Conservation (phyloP, 2,113 vertebrate species). For the Pelodiscus sinensis region DNA sequence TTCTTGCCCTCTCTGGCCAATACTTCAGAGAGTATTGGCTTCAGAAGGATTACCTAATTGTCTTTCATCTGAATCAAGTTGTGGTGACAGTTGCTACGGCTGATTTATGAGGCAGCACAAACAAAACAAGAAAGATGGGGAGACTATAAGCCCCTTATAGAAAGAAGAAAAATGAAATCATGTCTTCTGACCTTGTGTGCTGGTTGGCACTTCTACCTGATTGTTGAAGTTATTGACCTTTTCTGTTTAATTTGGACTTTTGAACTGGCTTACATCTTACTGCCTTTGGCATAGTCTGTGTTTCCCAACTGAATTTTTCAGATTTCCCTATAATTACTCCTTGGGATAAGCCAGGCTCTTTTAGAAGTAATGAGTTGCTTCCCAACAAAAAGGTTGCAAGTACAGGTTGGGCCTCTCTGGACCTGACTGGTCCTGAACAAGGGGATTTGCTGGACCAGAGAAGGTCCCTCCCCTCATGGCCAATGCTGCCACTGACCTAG, state of each 20-base stretch:
- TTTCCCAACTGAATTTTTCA: accelerated
- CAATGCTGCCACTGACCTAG: too few relatives aligned
- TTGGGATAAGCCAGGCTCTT: neutral
- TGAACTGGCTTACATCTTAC: neutral
- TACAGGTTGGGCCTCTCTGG: too few relatives aligned
- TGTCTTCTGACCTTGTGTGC: accelerated
- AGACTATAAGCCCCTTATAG: neutral
- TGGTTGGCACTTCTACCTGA: too few relatives aligned
- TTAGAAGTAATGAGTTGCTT: neutral
- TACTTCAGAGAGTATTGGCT: neutral
- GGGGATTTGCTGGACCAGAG: too few relatives aligned
- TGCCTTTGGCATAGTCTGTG: neutral
- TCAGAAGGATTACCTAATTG: neutral
- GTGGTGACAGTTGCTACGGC: neutral
- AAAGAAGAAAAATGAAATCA: accelerated
- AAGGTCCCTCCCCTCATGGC: too few relatives aligned
- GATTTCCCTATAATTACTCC: neutral
- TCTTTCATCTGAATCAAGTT: neutral
- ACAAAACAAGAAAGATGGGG: neutral
- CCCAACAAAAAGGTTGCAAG: neutral
- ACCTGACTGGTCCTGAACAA: too few relatives aligned
- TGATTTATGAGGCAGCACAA: neutral
- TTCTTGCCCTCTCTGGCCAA: neutral
- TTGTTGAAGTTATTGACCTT: accelerated
- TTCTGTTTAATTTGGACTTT: neutral